A percentile compares a stretch with the other conserved stretches of the same genome.
Conservation (phyloP, 2,888 invertebrate species). For the Eilema sororculum region DNA sequence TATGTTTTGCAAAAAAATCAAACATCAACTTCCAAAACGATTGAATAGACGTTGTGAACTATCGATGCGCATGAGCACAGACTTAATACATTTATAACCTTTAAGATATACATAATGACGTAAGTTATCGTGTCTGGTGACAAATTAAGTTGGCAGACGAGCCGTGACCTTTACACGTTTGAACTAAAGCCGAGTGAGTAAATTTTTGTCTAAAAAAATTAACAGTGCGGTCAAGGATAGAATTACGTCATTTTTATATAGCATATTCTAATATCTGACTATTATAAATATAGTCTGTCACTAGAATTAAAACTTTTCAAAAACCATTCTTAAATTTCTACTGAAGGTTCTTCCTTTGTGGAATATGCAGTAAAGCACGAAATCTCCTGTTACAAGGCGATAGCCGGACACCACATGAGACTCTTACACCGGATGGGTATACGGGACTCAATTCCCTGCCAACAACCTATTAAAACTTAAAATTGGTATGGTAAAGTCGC, state of each 20-base stretch:
- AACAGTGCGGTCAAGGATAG: background rate
- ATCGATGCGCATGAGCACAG: background rate
- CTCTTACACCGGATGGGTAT: too few relatives aligned
- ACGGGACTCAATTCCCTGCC: too few relatives aligned
- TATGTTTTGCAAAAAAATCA: background rate
- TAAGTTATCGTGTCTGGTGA: slow-evolving; percentile 6
- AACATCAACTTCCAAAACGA: background rate
- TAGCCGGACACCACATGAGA: too few relatives aligned
- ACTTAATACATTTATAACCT: background rate
- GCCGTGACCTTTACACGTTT: slow-evolving; percentile 10
- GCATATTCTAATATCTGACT: background rate
- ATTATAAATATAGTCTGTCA: background rate
- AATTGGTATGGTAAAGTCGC: too few relatives aligned
- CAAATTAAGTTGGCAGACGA: slow-evolving; percentile 13
- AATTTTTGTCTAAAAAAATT: slow-evolving; percentile 9
- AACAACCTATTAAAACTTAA: too few relatives aligned
- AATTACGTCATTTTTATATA: slow-evolving; percentile 1
- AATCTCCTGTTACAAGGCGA: too few relatives aligned
- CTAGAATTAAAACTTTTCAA: background rate
- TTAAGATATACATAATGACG: slow-evolving; percentile 9
- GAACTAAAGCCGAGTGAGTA: background rate
- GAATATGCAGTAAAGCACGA: too few relatives aligned
- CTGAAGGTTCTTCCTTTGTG: too few relatives aligned
- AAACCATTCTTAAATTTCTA: too few relatives aligned
- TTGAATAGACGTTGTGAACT: background rate